Base-by-base conservation (phyloP, 2,888 invertebrate species). In the Rhogogaster chlorosoma region DNA sequence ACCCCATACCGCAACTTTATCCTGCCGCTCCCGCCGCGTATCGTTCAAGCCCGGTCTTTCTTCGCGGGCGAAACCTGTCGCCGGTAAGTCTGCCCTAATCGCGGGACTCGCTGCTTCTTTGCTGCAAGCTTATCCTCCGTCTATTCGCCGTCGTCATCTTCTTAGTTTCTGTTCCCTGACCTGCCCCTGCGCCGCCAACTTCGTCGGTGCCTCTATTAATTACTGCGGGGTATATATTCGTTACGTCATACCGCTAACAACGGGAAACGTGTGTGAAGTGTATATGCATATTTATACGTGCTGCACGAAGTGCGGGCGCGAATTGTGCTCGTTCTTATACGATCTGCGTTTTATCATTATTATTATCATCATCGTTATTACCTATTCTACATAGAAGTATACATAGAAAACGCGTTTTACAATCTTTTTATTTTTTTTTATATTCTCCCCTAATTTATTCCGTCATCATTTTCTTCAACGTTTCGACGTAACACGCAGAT, bases 51-150 rank as follows among this genome's bases (percentile, higher is more conserved):
- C 86, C 88, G 87, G 89, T 89, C 88, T 89, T 87, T 89, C 88
- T 87, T 88, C 88, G 85, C 87, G 85, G 85, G 85, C 87, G 85
- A 88, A 88, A 88, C 87, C 87, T 88, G 88, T 45, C 83, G 83
- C 88, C 89, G 91, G 88, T 90, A 90, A 90, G 91, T 91, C 88
- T 88, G 84, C 22, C 4, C 38, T 18, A 36, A 18, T 71, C 38
- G 22, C 15, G 18, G 5, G 18, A n/a, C 71, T 22, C 18, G 45
- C 42, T 29, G 32, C 15, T 38, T 36, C 38, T 53, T 36, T 22
- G 22, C 84, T 61, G 53, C 53, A 53, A 53, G 53, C n/a, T 45
- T n/a, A 53, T 77, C 86, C 85, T 86, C 83, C 80, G 85, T 85
- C 85, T 45, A n/a, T n/a, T n/a, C n/a, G n/a, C n/a, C 64, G 49